Conservation (phyloP, 2,113 vertebrate genomes). For the Sorex fumeus region DNA sequence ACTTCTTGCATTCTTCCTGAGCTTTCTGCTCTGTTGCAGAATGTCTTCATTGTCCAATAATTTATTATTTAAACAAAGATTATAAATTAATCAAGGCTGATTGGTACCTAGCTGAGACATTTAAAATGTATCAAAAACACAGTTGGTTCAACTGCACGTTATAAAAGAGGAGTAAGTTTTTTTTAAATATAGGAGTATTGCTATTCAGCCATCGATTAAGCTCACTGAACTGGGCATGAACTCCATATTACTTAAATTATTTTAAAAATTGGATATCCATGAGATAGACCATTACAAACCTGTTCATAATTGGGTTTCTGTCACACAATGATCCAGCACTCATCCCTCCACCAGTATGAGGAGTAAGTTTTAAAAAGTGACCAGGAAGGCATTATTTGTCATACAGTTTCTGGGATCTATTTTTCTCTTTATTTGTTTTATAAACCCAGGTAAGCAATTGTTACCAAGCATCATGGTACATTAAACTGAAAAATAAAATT, state of each 20-base stretch:
- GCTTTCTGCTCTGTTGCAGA: neutral
- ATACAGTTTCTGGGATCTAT: neutral
- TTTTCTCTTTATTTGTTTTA: neutral
- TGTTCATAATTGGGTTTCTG: too few species aligned
- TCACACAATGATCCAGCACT: too few species aligned
- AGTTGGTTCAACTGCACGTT: neutral
- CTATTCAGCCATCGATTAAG: too few species aligned
- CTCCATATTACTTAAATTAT: too few species aligned
- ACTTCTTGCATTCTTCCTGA: constrained; percentile 64
- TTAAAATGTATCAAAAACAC: constrained; percentile 30
- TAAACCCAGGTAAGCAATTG: neutral
- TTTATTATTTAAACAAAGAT: constrained; percentile 44
- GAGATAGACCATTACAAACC: too few species aligned
- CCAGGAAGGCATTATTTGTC: neutral
- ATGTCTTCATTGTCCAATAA: neutral
- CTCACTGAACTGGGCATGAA: too few species aligned
- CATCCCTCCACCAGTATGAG: neutral
- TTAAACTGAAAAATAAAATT: constrained; percentile 12
- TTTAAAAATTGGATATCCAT: too few species aligned
- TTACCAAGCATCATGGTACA: neutral
- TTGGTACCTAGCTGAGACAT: neutral
- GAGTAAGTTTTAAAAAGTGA: neutral
- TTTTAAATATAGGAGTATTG: too few species aligned
- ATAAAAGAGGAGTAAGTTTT: constrained; percentile 42
- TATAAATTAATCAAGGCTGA: constrained; percentile 19